phyloP scores from a whole-genome alignment of 2,888 invertebrate species.

The Drosophila macrospina region DNA sequence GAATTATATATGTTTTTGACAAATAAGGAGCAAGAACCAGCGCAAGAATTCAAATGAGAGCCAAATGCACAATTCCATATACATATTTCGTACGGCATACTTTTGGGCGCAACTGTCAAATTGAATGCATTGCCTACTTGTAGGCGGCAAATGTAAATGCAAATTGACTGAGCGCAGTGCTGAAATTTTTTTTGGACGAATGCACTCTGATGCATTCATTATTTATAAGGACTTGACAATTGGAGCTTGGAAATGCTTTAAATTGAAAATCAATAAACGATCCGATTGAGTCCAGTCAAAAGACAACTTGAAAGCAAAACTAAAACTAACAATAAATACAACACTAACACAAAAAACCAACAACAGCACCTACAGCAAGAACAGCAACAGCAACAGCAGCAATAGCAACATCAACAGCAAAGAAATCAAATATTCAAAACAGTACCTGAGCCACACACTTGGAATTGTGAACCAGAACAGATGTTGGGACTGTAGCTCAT shows the following conservation, averaged over 20 bases:
- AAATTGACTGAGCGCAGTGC: conserved; percentile 2
- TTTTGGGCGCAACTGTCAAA: conserved; percentile 1
- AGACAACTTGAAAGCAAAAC: conserved; percentile 2
- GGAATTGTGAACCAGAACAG: conserved; percentile 63
- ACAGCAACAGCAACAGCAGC: neutral
- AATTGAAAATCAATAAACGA: conserved; percentile 63
- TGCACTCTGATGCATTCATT: conserved; percentile 6
- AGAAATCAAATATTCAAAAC: conserved; percentile 65
- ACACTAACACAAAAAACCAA: neutral
- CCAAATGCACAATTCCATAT: conserved; percentile 3
- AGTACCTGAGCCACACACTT: conserved; percentile 26
- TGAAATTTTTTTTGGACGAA: conserved; percentile 1
- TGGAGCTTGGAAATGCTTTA: conserved; percentile 5
- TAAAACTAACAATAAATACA: neutral
- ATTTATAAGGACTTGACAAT: conserved; percentile 3
- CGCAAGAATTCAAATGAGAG: neutral
- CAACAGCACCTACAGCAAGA: neutral
- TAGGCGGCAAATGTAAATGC: conserved; percentile 9
- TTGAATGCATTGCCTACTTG: conserved; percentile 15
- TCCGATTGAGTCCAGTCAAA: conserved; percentile 2
- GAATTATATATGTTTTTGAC: conserved; percentile 5
- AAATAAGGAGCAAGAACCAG: conserved; percentile 4
- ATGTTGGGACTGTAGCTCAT: conserved; percentile 51
- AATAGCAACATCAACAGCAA: conserved; percentile 1
- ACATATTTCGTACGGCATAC: neutral